These are phyloP conservation scores for Acleris emargana DNA, from an alignment of 2,888 invertebrate species.

Conservation along the genomic window DNA sequence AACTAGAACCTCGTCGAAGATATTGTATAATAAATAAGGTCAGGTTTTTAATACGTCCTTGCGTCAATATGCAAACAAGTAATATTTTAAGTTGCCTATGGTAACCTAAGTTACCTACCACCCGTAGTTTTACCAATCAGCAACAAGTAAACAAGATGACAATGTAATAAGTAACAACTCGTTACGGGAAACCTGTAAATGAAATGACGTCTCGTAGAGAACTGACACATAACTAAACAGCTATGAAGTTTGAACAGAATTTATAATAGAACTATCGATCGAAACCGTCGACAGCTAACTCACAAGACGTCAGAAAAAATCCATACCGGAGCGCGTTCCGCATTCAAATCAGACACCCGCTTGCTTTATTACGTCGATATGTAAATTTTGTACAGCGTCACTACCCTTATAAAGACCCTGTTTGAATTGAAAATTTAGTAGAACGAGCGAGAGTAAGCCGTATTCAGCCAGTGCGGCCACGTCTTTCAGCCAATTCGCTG, in stretches of 20 bases:
- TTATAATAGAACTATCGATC: slow-evolving; percentile 14
- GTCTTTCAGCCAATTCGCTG: slow-evolving; percentile 80
- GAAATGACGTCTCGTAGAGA: not conserved
- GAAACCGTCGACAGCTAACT: slow-evolving; percentile 33
- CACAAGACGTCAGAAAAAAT: slow-evolving; percentile 50
- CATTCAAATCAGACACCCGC: slow-evolving; percentile 78
- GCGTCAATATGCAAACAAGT: too few relatives aligned
- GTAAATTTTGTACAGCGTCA: slow-evolving; percentile 82
- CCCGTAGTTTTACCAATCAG: too few relatives aligned
- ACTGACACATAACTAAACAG: not conserved
- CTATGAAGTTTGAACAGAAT: not conserved
- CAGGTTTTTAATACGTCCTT: too few relatives aligned
- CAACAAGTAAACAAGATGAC: too few relatives aligned
- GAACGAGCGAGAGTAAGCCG: slow-evolving; percentile 74
- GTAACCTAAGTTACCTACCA: too few relatives aligned
- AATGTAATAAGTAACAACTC: not conserved
- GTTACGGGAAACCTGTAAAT: not conserved
- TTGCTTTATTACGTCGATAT: slow-evolving; percentile 82
- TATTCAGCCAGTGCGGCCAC: slow-evolving; percentile 77
- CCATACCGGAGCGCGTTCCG: slow-evolving; percentile 61
- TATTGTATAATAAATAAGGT: too few relatives aligned
- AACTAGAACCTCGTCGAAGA: too few relatives aligned
- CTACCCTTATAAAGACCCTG: slow-evolving; percentile 83
- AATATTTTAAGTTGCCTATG: too few relatives aligned
- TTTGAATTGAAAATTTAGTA: slow-evolving; percentile 83